These are phyloP conservation scores for Pogonophryne albipinna DNA, from an alignment of 2,797 vertebrate genomes.

Conservation along the genomic window DNA sequence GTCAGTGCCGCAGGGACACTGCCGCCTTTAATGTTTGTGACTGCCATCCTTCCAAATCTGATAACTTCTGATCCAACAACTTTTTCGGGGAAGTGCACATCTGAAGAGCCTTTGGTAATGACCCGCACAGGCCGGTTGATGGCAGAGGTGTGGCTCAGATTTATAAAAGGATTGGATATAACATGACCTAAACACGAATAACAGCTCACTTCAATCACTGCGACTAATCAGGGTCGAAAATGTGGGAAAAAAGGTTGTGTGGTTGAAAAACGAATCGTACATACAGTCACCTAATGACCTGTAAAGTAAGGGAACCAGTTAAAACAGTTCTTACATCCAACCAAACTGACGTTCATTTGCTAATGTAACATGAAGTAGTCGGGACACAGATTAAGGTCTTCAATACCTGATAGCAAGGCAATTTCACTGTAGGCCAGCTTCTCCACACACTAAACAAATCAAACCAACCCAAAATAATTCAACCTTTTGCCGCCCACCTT, in stretches of 20 bases:
- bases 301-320: not conserved
- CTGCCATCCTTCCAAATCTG: slow-evolving; percentile 36
- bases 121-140: slow-evolving; percentile 12
- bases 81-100: slow-evolving; percentile 7
- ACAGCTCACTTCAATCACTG: not conserved
- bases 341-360: not conserved
- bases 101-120: slow-evolving; percentile 11
- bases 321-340: not conserved
- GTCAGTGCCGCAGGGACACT: slow-evolving; percentile 14
- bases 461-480: not conserved
- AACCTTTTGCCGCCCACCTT: not conserved
- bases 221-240: not conserved
- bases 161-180: not conserved
- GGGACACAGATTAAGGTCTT: not conserved
- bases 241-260: too few species aligned
- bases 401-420: not conserved
- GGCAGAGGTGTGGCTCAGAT: slow-evolving; percentile 4
- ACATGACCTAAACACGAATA: not conserved
- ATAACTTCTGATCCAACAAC: not conserved
- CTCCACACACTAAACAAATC: too few species aligned
- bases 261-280: not conserved
- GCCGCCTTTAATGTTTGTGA: slow-evolving; percentile 40
- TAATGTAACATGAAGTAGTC: not conserved
- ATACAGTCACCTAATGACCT: not conserved
- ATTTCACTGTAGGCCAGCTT: not conserved